Percentiles rank a stretch among this genome's conserved stretches.
Conservation (phyloP, 2,113 vertebrate species). For the Scopus umbretta region DNA sequence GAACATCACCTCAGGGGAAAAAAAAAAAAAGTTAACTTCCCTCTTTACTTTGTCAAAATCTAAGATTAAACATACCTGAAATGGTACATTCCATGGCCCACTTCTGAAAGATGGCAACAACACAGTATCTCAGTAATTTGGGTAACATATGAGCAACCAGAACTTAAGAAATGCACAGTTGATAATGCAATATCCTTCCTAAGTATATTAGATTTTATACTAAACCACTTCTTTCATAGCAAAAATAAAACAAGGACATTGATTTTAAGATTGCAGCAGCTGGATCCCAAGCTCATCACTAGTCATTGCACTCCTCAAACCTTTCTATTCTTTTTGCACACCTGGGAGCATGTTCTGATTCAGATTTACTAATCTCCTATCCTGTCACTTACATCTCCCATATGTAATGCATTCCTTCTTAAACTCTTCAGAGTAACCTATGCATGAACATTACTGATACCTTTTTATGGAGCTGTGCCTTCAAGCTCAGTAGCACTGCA, state of each 20-base stretch:
- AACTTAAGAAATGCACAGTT: not conserved
- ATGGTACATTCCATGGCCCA: not conserved
- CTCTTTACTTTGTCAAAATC: not conserved
- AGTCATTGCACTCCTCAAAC: not conserved
- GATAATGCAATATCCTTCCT: not conserved
- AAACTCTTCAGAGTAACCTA: not conserved
- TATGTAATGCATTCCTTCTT: not conserved
- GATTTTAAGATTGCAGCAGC: not conserved
- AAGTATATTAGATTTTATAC: not conserved
- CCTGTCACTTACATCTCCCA: not conserved
- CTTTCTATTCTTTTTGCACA: not conserved
- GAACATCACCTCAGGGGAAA: not conserved
- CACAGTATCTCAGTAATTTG: not conserved
- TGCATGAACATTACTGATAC: not conserved
- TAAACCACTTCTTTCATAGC: not conserved
- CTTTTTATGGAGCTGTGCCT: not conserved
- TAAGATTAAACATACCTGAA: conserved; percentile 1
- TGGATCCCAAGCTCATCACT: not conserved
- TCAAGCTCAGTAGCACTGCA: conserved; percentile 12
- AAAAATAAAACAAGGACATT: not conserved
- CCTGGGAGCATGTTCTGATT: not conserved
- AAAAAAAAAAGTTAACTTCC: not conserved
- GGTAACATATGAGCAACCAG: not conserved
- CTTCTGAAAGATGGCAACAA: not conserved
- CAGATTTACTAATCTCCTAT: not conserved